phyloP scores from a whole-genome alignment of 2,888 invertebrate species.

The Ormyrus labotus region DNA sequence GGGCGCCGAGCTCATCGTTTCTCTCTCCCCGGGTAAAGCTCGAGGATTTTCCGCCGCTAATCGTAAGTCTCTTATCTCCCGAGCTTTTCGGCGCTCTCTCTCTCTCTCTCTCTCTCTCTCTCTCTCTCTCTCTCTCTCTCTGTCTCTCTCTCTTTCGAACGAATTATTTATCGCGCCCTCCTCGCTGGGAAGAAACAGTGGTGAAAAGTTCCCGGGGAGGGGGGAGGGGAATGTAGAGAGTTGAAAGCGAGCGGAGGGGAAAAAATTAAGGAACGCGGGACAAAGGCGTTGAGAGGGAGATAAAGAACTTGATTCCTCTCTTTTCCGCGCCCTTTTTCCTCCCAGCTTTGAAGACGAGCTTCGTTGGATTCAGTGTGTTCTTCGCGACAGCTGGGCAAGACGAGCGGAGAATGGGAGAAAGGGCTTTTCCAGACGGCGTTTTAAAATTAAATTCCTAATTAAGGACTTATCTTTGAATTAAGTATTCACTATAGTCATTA shows the following conservation, averaged over 20 bases:
- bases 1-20: constrained; percentile 21
- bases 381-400: too few species aligned
- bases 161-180: constrained; percentile 38
- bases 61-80: constrained; percentile 47
- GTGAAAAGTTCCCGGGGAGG: background rate
- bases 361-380: background rate
- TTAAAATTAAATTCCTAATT: constrained; percentile 36
- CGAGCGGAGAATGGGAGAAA: background rate
- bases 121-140: too few species aligned
- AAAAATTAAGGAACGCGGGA: constrained; percentile 1
- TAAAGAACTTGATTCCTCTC: constrained; percentile 20
- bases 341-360: background rate
- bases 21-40: constrained; percentile 33
- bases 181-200: constrained; percentile 7
- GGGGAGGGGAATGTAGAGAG: background rate
- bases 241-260: background rate
- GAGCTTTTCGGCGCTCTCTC: background rate
- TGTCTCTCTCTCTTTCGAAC: background rate
- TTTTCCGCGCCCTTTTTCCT: background rate
- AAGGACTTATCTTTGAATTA: constrained; percentile 18
- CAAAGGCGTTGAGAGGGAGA: background rate
- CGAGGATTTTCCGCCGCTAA: constrained; percentile 45
- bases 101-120: too few species aligned
- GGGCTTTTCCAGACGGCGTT: background rate
- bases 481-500: constrained; percentile 6